These are phyloP conservation scores for Danio kyathit DNA, from an alignment of 2,797 vertebrate genomes.

Conservation along the genomic window DNA sequence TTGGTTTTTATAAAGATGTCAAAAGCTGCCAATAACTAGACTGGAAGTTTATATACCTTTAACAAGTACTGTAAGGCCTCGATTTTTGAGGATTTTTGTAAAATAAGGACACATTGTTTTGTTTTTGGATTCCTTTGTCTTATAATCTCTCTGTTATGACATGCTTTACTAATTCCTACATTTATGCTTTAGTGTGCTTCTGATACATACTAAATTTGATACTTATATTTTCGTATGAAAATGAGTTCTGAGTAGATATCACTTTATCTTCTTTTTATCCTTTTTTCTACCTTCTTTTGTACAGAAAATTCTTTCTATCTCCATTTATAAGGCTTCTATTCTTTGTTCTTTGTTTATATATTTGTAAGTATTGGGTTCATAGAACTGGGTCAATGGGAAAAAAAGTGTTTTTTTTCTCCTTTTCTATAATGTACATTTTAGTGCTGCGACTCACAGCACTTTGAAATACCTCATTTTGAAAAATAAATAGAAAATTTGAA, in stretches of 20 bases:
- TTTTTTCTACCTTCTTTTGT: slow-evolving; percentile 86
- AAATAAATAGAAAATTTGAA: slow-evolving; percentile 96
- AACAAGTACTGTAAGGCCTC: slow-evolving; percentile 99
- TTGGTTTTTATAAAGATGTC: slow-evolving; percentile 79
- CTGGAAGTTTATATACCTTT: slow-evolving; percentile 97
- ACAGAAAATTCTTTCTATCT: slow-evolving; percentile 97
- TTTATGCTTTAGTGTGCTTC: slow-evolving; percentile 99
- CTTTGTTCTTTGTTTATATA: slow-evolving; percentile 89
- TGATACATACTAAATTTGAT: slow-evolving; percentile 99
- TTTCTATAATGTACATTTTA: slow-evolving; percentile 90
- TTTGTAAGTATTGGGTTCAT: slow-evolving; percentile 98
- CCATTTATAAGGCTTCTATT: slow-evolving; percentile 86
- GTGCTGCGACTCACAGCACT: slow-evolving; percentile 99
- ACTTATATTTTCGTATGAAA: slow-evolving; percentile 99
- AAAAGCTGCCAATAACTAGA: slow-evolving; percentile 93
- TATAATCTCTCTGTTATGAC: slow-evolving; percentile 76
- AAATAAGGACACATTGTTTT: slow-evolving; percentile 94
- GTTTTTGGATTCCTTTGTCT: slow-evolving; percentile 69
- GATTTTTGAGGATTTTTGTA: slow-evolving; percentile 97
- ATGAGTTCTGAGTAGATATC: slow-evolving; percentile 99
- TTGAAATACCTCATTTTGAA: slow-evolving; percentile 99
- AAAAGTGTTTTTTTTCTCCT: slow-evolving; percentile 81
- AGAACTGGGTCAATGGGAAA: slow-evolving; percentile 95
- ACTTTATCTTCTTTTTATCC: slow-evolving; percentile 94
- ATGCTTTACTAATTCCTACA: slow-evolving; percentile 99